These are phyloP conservation scores for Gibbula magus DNA, from an alignment of 2,888 invertebrate genomes.

Conservation along the genomic window DNA sequence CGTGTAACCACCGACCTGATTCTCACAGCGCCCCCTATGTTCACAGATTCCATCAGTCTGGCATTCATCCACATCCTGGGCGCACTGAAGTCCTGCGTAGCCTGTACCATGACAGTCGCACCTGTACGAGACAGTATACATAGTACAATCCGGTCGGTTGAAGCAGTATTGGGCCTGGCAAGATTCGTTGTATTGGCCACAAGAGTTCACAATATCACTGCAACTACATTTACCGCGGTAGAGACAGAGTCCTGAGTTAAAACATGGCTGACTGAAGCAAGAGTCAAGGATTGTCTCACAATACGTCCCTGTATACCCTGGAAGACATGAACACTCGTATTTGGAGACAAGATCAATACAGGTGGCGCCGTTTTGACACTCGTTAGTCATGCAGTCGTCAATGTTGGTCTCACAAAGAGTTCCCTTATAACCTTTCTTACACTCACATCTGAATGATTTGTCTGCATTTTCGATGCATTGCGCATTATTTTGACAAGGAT, in stretches of 20 bases:
- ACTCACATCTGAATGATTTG: slow-evolving; percentile 46
- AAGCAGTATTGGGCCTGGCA: slow-evolving; percentile 61
- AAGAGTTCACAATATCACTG: slow-evolving; percentile 53
- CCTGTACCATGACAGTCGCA: slow-evolving; percentile 63
- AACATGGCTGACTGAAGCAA: slow-evolving; percentile 63
- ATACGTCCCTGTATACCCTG: slow-evolving; percentile 53
- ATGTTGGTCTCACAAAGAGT: slow-evolving; percentile 51
- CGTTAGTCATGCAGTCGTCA: slow-evolving; percentile 53
- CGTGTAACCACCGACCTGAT: slow-evolving; percentile 52
- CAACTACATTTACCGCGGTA: slow-evolving; percentile 65
- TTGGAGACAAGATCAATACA: slow-evolving; percentile 50
- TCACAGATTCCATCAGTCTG: slow-evolving; percentile 42
- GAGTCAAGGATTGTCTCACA: slow-evolving; percentile 57
- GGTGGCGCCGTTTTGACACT: slow-evolving; percentile 46
- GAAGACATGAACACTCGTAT: slow-evolving; percentile 54
- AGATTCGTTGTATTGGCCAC: slow-evolving; percentile 67
- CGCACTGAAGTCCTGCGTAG: slow-evolving; percentile 53
- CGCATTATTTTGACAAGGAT: slow-evolving; percentile 93
- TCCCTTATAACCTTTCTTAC: slow-evolving; percentile 49
- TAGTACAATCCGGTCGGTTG: slow-evolving; percentile 47
- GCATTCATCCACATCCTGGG: slow-evolving; percentile 60
- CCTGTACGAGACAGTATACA: slow-evolving; percentile 43
- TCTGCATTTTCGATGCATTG: slow-evolving; percentile 78
- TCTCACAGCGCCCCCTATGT: slow-evolving; percentile 58
- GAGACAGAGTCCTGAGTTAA: slow-evolving; percentile 60